Evolutionary conservation across 2,888 invertebrate genomes (phyloP).

Genomic region (Mycogona germanica): DNA sequence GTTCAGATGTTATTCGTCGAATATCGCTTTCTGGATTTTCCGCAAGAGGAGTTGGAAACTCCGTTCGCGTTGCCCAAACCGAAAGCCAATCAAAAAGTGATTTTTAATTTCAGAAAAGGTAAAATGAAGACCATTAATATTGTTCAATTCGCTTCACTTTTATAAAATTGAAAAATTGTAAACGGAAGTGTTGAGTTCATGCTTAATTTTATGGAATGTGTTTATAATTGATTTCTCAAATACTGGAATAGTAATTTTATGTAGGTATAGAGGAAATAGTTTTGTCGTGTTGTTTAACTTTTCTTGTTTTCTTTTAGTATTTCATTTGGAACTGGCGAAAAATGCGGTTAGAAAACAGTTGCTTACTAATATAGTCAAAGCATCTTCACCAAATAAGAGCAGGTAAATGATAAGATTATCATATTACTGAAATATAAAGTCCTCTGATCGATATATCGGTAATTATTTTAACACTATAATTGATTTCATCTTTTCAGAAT

Average conservation of each 20-base stretch:
- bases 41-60: conserved; percentile 36
- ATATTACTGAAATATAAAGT: too few relatives aligned
- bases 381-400: not conserved
- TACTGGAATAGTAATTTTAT: not conserved
- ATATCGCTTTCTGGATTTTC: conserved; percentile 35
- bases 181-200: not conserved
- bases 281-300: not conserved
- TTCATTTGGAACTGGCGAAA: not conserved
- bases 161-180: not conserved
- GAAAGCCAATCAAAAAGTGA: conserved; percentile 28
- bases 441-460: too few relatives aligned
- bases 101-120: conserved; percentile 38
- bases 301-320: not conserved
- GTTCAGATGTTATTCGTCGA: conserved; percentile 36
- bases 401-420: not conserved
- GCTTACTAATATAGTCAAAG: not conserved
- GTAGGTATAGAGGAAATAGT: not conserved
- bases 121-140: conserved; percentile 4
- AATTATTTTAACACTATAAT: too few relatives aligned
- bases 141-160: not conserved
- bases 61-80: conserved; percentile 37
- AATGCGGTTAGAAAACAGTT: not conserved
- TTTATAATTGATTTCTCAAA: too few relatives aligned
- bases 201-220: too few relatives aligned
- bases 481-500: too few relatives aligned